These are phyloP conservation scores for Nannospalax galili DNA, from an alignment of 2,113 vertebrate genomes.

Conservation along the genomic window DNA sequence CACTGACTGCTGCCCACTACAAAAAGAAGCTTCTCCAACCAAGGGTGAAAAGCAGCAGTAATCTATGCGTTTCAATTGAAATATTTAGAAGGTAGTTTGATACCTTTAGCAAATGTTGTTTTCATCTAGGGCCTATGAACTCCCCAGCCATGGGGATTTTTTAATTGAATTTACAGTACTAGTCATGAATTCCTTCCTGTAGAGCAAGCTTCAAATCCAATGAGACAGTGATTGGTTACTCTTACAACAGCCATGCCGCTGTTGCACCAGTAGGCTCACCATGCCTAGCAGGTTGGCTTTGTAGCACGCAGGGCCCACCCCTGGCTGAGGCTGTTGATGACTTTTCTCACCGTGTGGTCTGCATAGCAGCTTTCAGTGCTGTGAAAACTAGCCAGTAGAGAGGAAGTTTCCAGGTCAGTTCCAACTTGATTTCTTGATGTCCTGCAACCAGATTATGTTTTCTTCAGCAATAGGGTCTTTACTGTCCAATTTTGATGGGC, in stretches of 20 bases:
- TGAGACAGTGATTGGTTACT: neutral
- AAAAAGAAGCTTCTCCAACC: neutral
- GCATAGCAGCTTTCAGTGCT: neutral
- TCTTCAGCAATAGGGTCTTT: neutral
- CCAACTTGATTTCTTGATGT: neutral
- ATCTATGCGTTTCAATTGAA: neutral
- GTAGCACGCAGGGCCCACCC: too few relatives aligned
- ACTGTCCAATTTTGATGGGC: neutral
- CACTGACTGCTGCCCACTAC: neutral
- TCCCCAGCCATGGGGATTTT: too few relatives aligned
- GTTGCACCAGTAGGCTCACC: too few relatives aligned
- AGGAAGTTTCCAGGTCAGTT: neutral
- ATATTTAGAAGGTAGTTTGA: neutral
- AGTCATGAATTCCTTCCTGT: neutral
- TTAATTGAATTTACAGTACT: neutral
- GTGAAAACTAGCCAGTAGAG: neutral
- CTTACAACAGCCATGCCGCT: neutral
- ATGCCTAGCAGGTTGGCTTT: neutral
- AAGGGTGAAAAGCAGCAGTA: neutral
- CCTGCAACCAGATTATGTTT: neutral
- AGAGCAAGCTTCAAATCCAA: neutral
- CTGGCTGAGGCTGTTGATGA: neutral
- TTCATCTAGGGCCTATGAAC: neutral
- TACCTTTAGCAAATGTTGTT: too few relatives aligned
- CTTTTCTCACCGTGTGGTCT: neutral